Evolutionary conservation across 2,113 vertebrate species (phyloP), one percentile per base, ranked within the genome.

Genomic region (Indri indri): DNA sequence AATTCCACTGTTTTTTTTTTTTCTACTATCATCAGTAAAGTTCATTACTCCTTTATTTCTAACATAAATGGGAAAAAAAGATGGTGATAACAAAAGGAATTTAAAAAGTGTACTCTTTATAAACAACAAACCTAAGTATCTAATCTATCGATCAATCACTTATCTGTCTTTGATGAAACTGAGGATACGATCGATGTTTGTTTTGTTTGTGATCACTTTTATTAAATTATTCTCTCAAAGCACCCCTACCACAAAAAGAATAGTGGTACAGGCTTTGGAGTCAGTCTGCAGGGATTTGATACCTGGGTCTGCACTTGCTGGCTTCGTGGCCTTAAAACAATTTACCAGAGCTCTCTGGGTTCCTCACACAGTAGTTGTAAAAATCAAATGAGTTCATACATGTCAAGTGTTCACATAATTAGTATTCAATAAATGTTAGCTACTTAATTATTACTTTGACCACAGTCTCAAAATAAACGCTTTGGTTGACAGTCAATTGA

Each of bases 51-150:
- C 27, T 0, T 59, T 96, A 94, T 66, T 94, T 95, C 47, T 73
- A 97, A 91, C 61, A 87, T 94, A 57, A 88, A 63, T 87, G 76
- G 91, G 76, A 84, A 95, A 84, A 94, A 84, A 92, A 27, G 50
- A 63, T 88, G 40, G 13, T 52, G 57, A 66, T 45, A 65, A 68
- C 9, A 71, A 74, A 42, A 94, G 18, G 8, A 18, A 42, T 47
- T n/a, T 94, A 97, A 96, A 96, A 91, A 5, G 65, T 45, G 8
- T 34, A 94, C 6, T 81, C 45, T 81, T 65, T 87, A 96, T 57
- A 84, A 84, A 57, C 42, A 54, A 14, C n/a, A 97, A 63, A 92
- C 81, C 13, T 73, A 97, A 95, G 88, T 90, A n/a, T 94, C 8
- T 66, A 34, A 59, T 47, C 22, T 47, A 66, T 45, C 22, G 20